Evolutionary conservation across 2,797 vertebrate species (phyloP).

Genomic region (Gambelia wislizenii): DNA sequence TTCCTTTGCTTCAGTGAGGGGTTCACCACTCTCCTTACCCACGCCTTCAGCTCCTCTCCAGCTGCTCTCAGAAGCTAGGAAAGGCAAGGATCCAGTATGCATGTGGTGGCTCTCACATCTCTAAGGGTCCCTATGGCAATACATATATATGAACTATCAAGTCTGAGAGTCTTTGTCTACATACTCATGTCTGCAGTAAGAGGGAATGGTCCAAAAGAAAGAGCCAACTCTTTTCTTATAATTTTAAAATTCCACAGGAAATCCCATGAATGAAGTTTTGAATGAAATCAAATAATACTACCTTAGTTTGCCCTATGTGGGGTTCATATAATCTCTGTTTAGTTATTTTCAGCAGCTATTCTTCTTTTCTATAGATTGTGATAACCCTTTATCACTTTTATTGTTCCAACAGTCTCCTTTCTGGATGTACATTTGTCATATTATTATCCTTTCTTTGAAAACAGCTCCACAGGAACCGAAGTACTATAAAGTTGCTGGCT

Average conservation of each 20-base stretch:
- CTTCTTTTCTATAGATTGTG: background rate
- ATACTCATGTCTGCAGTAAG: background rate
- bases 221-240: background rate
- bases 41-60: no score
- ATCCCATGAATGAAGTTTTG: background rate
- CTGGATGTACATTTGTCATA: constrained; percentile 46
- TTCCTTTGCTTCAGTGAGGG: no score
- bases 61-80: no score
- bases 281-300: background rate
- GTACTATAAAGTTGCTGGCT: constrained; percentile 27
- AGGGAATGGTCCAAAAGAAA: background rate
- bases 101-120: background rate
- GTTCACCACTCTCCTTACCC: no score
- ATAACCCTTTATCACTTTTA: constrained; percentile 32
- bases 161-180: background rate
- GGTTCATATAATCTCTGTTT: background rate
- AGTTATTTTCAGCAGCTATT: background rate
- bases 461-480: constrained; percentile 4
- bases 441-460: constrained; percentile 24
- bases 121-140: background rate
- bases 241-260: background rate
- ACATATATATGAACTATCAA: no score
- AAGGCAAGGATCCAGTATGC: no score
- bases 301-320: background rate
- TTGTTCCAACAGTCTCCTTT: background rate